Base-by-base conservation (phyloP, 2,113 vertebrate genomes). In the Corythaeola cristata region DNA sequence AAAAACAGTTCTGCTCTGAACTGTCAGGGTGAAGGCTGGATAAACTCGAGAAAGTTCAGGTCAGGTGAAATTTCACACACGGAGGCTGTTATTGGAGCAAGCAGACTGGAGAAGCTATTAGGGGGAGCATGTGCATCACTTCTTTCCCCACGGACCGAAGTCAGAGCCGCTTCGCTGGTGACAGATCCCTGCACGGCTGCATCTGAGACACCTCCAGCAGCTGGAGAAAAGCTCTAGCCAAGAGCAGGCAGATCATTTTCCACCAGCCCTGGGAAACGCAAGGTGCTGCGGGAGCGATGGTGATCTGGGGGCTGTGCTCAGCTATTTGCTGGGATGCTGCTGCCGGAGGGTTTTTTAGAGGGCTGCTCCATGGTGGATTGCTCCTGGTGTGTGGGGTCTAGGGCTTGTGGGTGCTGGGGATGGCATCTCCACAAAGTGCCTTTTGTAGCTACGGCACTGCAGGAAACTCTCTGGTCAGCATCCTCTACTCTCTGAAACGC, bases 61-160 rank as follows among this genome's bases (percentile, higher is more conserved):
- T 93, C 91, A 86, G 93, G 93, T 95, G 95, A 96, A 95, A 62
- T 91, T 75, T 93, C 66, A 47, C 88, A 75, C 90, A 49, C 23
- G 5, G 80, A 75, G 90, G 37, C 71, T 60, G 23, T 93, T 84
- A 80, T 84, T 53, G 74, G 90, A 77, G 87, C 0, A 6, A 89
- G 75, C 45, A 88, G 66, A 16, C 52, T 74, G 84, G 44, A 85
- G 80, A 60, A 86, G 85, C 76, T 82, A 18, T 60, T 55, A n/a
- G 3, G 1, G 58, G 76, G 71, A 78, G 62, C n/a, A 41, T 21
- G 71, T 49, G 68, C 67, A 77, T 85, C 33, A 4, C 55, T 86
- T 16, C 35, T 74, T 33, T 67, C 85, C 67, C 80, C n/a, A 6
- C 10, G 8, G 89, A 78, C 60, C 3, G 0, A n/a, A 37, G 41